Evolutionary conservation across 2,113 vertebrate genomes (phyloP).

Genomic region (Syngnathus typhle): DNA sequence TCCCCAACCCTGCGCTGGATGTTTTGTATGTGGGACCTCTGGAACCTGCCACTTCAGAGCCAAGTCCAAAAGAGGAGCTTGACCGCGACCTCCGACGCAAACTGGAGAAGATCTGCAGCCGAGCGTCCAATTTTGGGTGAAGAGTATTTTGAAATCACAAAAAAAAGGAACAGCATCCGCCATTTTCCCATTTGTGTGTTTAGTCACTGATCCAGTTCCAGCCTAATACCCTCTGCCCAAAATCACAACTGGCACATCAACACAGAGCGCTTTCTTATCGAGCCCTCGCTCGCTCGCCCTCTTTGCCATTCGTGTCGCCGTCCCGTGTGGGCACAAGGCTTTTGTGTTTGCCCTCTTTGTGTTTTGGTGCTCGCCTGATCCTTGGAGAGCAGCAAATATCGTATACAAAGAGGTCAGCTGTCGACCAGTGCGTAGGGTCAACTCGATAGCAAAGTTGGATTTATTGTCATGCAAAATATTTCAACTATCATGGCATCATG

Average conservation of each 20-base stretch:
- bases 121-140: conserved; percentile 82
- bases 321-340: conserved; percentile 10
- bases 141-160: not conserved
- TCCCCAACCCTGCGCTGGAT: conserved; percentile 78
- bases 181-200: conserved; percentile 10
- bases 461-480: not conserved
- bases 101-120: conserved; percentile 81
- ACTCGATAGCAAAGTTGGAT: not conserved
- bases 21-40: conserved; percentile 82
- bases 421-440: not conserved
- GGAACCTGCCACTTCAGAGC: conserved; percentile 62
- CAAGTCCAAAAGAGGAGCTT: conserved; percentile 74
- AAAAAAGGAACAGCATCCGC: not conserved
- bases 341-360: conserved; percentile 4
- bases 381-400: not conserved
- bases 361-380: not conserved
- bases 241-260: conserved; percentile 23
- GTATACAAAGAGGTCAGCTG: conserved; percentile 3
- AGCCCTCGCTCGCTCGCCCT: conserved; percentile 18
- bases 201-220: conserved; percentile 37
- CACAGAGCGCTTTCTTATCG: conserved; percentile 41
- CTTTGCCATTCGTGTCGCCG: conserved; percentile 24
- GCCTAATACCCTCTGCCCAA: conserved; percentile 43
- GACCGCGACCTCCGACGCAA: conserved; percentile 75
- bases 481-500: too few relatives aligned